Conservation (phyloP, 1,140 invertebrate species). For the Drosophila ironensis region DNA sequence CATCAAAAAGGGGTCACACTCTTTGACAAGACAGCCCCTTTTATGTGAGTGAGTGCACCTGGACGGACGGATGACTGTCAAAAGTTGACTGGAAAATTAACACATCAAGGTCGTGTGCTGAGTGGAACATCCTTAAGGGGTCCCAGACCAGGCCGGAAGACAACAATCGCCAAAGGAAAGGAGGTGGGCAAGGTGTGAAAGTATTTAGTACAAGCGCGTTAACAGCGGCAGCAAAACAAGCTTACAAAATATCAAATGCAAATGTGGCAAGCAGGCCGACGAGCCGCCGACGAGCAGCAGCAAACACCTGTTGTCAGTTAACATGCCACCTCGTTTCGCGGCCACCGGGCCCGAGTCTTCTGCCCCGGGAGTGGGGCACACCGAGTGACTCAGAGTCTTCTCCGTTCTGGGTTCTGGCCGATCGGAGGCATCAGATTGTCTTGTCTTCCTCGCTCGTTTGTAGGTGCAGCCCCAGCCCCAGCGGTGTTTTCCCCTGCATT, state of each 20-base stretch:
- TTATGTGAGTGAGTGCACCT: slow-evolving; percentile 30
- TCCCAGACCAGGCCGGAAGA: slow-evolving; percentile 48
- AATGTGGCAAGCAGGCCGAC: slow-evolving; percentile 51
- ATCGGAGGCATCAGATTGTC: slow-evolving; percentile 27
- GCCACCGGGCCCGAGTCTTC: background rate
- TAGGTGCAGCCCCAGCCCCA: slow-evolving; percentile 43
- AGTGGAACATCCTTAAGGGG: slow-evolving; percentile 39
- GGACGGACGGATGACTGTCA: slow-evolving; percentile 4
- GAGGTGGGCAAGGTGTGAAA: slow-evolving; percentile 59
- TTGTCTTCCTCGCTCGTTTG: slow-evolving; percentile 11
- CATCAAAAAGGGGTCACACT: background rate
- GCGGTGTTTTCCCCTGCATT: background rate
- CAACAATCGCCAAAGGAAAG: slow-evolving; percentile 41
- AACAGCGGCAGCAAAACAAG: slow-evolving; percentile 50
- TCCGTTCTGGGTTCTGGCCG: slow-evolving; percentile 1
- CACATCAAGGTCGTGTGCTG: slow-evolving; percentile 73
- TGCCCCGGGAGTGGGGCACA: slow-evolving; percentile 15
- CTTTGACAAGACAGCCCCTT: background rate
- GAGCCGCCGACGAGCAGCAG: slow-evolving; percentile 1
- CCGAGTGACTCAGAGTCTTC: slow-evolving; percentile 11
- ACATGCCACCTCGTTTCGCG: slow-evolving; percentile 35
- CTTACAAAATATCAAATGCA: slow-evolving; percentile 57
- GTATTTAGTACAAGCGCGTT: slow-evolving; percentile 67
- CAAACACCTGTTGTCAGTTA: slow-evolving; percentile 67
- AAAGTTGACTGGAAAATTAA: slow-evolving; percentile 62